phyloP scores from a whole-genome alignment of 1,140 invertebrate species.

The Ceratitis capitata region DNA sequence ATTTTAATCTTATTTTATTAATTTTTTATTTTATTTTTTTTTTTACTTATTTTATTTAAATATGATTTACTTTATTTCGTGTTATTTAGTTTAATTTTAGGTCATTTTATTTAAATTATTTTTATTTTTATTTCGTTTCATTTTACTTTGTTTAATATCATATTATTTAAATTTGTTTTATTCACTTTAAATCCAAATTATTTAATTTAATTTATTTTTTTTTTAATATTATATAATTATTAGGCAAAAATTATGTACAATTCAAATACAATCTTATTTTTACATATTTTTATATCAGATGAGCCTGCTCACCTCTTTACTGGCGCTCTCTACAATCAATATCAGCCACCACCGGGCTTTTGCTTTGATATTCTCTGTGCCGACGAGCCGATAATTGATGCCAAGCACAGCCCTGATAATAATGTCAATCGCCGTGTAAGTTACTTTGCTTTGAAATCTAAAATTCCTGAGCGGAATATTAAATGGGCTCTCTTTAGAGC shows the following conservation, averaged over 20 bases:
- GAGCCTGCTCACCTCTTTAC: slow-evolving; percentile 74
- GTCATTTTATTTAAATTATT: background rate
- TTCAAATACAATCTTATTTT: background rate
- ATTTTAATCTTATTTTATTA: background rate
- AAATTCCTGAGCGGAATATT: background rate
- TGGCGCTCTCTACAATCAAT: slow-evolving; percentile 78
- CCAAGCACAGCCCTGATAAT: slow-evolving; percentile 74
- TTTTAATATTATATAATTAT: background rate
- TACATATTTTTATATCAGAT: slow-evolving; percentile 44
- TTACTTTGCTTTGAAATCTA: background rate
- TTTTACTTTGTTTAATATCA: background rate
- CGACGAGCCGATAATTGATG: slow-evolving; percentile 85
- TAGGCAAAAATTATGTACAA: background rate
- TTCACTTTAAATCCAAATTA: background rate
- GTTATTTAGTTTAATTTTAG: background rate
- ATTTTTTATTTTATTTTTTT: background rate
- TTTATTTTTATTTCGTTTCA: background rate
- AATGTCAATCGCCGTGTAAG: slow-evolving; percentile 76
- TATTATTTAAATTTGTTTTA: background rate
- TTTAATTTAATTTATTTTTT: background rate
- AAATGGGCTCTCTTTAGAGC: no score
- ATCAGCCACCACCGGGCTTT: slow-evolving; percentile 85
- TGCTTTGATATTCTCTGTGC: slow-evolving; percentile 87
- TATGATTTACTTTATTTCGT: no score
- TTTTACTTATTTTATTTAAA: background rate